phyloP scores from a whole-genome alignment of 2,797 vertebrate species.

The Chrysocyon brachyurus region DNA sequence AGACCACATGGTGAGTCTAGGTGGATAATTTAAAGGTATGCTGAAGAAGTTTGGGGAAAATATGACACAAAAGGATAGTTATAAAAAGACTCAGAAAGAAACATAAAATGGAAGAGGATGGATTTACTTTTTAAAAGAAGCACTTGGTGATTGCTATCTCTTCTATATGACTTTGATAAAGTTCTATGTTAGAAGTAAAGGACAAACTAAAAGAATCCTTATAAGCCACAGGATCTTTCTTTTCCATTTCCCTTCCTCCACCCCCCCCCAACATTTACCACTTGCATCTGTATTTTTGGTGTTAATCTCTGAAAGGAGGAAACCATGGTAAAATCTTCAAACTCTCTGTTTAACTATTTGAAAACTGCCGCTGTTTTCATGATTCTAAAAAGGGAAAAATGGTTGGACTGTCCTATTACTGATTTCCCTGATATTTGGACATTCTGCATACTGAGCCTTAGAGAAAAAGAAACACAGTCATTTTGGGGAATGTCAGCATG shows the following conservation, averaged over 20 bases:
- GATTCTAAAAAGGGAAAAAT: conserved; percentile 57
- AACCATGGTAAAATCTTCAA: neutral
- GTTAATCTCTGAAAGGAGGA: conserved; percentile 28
- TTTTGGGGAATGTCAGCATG: neutral
- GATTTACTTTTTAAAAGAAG: neutral
- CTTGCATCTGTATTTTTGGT: neutral
- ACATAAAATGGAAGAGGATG: neutral
- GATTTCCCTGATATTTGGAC: conserved; percentile 66
- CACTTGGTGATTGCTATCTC: neutral
- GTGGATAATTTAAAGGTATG: neutral
- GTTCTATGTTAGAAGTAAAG: neutral
- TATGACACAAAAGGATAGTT: neutral
- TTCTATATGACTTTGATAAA: conserved; percentile 12
- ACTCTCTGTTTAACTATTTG: conserved; percentile 47
- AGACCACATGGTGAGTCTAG: neutral
- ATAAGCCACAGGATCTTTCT: neutral
- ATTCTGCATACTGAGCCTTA: neutral
- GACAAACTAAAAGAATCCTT: neutral
- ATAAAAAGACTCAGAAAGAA: neutral
- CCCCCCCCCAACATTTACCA: neutral
- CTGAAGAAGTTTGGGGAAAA: neutral
- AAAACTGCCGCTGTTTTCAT: conserved; percentile 58
- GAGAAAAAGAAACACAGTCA: neutral
- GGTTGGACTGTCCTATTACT: neutral
- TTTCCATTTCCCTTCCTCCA: neutral